Evolutionary conservation across 64 coral and sea anemone genomes (phyloP), one percentile per base, ranked within the genome.

Genomic region (Montipora foliosa): DNA sequence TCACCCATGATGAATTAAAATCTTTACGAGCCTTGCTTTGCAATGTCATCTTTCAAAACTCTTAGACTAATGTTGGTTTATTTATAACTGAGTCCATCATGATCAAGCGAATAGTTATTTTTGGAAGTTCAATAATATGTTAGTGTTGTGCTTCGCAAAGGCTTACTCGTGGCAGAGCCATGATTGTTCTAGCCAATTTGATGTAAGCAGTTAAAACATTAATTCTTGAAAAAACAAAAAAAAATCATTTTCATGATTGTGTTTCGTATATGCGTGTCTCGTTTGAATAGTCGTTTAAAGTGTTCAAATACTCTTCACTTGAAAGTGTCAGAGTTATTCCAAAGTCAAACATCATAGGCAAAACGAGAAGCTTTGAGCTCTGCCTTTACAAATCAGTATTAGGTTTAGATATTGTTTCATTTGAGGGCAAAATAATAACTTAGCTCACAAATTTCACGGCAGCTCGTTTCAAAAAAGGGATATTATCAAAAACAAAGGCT

Each of bases 251-350:
- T 13, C 5, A 13, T 37, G 44, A 25, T 44, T 75, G 53, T 6
- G 53, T 57, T 57, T 8, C 11, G 11, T 75, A 75, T 75, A 75
- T 75, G 73, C 73, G 73, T 75, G 73, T 45, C 73, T 14, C 45
- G 10, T 75, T 44, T 75, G 73, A 75, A 75, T 75, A 45, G 73
- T 75, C 10, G 45, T 46, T 75, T 75, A 2, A 75, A 75, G 73
- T 75, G 73, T 75, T 46, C 73, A n/a, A 44, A 75, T 44, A 46
- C 73, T 75, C 45, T 75, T 75, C 73, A 75, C 37, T 75, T 7
- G 45, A 21, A 75, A 44, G 25, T 75, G 73, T 75, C 73, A 45
- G 73, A 45, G 37, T 11, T 45, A 29, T 4, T 2, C 10, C 3
- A 24, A 44, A 29, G 22, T 46, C 25, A 75, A 45, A 75, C 73